Evolutionary conservation across 2,113 vertebrate genomes (phyloP), one percentile per base, ranked within the genome.

Genomic region (Cygnus buccinator): DNA sequence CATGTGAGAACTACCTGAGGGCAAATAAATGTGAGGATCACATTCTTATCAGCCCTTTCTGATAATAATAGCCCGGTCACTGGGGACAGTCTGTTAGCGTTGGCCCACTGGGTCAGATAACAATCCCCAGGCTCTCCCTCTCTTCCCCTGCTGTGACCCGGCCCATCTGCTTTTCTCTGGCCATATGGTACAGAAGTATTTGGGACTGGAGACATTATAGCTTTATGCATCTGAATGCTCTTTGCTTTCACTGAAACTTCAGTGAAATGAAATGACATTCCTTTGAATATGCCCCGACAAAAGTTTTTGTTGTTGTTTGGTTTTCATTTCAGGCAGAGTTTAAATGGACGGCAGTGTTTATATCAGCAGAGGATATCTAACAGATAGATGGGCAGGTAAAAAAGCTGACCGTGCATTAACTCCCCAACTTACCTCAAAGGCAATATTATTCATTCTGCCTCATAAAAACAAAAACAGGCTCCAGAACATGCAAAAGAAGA

Each of bases 111-210:
- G 95, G 92, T 94, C 79, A 85, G 71, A 95, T 84, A 94, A 97
- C 90, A 97, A 96, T 93, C 70, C 84, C 3, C 0, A 89, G 63
- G 48, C 74, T 93, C 92, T 94, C 59, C 70, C 84, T 96, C 92
- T 94, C 75, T 97, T 95, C 93, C 91, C 94, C 95, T 1, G 19
- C 94, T 88, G 97, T 98, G 97, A 98, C 96, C 97, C 29, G 21
- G 92, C 95, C 98, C 98, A 97, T 98, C 98, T 98, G 97, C 97
- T 97, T 84, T 96, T 85, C 76, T 93, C 68, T 85, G 74, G 94
- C 92, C 97, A 98, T 97, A 97, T 97, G 95, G 79, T 97, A 89
- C 75, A 97, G 94, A 96, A 93, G 50, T 94, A 72, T 62, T 89
- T 73, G 62, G 67, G 66, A 84, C 65, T 81, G 70, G 77, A 90